Evolutionary conservation across 2,888 invertebrate species (phyloP).

Genomic region (Drosophila prostipennis): DNA sequence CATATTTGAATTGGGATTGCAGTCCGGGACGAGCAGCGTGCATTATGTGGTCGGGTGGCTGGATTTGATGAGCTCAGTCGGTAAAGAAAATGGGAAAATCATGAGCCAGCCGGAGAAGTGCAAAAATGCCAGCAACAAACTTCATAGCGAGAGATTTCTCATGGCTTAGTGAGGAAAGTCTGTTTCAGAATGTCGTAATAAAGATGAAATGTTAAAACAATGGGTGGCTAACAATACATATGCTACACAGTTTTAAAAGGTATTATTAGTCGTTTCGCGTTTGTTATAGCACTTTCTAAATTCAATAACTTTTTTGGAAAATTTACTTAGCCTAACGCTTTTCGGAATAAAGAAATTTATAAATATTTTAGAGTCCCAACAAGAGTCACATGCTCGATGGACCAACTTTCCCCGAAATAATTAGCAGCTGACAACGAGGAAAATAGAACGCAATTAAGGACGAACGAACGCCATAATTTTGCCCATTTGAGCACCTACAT

Average conservation of each 20-base stretch:
- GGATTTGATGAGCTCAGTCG: conserved; percentile 9
- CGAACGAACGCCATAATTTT: conserved; percentile 31
- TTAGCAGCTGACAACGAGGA: conserved; percentile 55
- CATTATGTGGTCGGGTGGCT: conserved; percentile 34
- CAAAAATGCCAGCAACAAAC: neutral
- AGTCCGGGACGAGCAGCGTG: conserved; percentile 36
- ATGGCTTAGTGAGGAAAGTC: neutral
- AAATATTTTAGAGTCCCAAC: neutral
- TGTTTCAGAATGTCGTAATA: neutral
- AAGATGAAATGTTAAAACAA: neutral
- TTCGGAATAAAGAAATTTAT: neutral
- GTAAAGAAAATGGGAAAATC: conserved; percentile 24
- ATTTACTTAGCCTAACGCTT: neutral
- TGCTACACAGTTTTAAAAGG: too few species aligned
- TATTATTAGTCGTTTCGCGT: too few species aligned
- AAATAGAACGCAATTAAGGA: conserved; percentile 15
- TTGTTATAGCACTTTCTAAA: neutral
- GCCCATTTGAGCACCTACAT: conserved; percentile 56
- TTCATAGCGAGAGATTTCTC: neutral
- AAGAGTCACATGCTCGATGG: neutral
- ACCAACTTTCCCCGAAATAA: conserved; percentile 7
- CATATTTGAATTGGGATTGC: conserved; percentile 65
- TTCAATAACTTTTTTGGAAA: too few species aligned
- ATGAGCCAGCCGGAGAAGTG: conserved; percentile 3
- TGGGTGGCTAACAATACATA: neutral